These are phyloP conservation scores for Gandaritis pyraliata DNA, from an alignment of 2,888 invertebrate genomes.

Conservation along the genomic window DNA sequence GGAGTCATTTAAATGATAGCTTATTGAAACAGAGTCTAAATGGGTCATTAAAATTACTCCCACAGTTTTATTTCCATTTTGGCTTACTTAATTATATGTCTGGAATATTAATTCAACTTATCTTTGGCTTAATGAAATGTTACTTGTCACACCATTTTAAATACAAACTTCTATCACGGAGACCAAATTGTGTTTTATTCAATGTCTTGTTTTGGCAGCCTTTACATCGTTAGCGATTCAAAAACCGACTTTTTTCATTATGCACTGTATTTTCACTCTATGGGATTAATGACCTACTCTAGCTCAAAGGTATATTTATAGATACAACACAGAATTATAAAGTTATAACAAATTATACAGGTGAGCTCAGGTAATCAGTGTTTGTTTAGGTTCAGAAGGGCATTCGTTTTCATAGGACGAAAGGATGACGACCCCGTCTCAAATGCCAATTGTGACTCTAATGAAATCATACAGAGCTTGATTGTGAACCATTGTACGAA, in stretches of 20 bases:
- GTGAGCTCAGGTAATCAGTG: slow-evolving; percentile 28
- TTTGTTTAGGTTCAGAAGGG: slow-evolving; percentile 53
- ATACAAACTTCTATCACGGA: no score
- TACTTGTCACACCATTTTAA: no score
- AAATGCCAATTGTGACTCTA: slow-evolving; percentile 38
- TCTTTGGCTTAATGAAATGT: no score
- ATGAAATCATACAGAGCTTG: slow-evolving; percentile 31
- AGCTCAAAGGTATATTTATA: neutral
- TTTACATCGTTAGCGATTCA: no score
- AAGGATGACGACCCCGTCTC: slow-evolving; percentile 50
- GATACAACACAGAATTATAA: slow-evolving; percentile 7
- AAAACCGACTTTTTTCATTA: no score
- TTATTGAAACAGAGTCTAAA: no score
- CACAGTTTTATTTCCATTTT: no score
- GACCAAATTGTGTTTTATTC: no score
- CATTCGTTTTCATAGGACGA: slow-evolving; percentile 46
- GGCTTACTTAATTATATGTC: neutral
- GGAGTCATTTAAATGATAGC: no score
- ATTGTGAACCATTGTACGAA: slow-evolving; percentile 29
- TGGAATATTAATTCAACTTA: neutral
- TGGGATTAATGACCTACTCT: neutral
- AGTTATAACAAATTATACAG: slow-evolving; percentile 13
- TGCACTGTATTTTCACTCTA: no score
- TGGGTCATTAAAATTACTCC: no score
- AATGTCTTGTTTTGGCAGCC: no score